Base-by-base conservation (phyloP, 2,888 invertebrate genomes). In the Sabellastarte sp. region DNA sequence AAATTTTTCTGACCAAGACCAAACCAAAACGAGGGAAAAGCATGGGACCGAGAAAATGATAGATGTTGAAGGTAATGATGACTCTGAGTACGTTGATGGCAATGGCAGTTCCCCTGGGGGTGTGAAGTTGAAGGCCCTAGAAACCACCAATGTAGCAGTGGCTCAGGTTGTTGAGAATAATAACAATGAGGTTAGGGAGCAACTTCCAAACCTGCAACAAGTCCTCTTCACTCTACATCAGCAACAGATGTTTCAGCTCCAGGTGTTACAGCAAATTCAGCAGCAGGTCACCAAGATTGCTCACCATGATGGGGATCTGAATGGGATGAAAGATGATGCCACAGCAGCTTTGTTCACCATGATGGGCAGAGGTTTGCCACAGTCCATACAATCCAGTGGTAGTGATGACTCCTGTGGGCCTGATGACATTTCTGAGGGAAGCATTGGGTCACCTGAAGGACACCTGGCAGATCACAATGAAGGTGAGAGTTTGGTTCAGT, bases 91-190 rank as follows among this genome's bases (percentile, higher is more conserved):
- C 41, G 41, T 15, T 41, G 20, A 41, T 15, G 41, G 20, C 10
- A 41, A 41, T 41, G 10, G 41, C 41, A 20, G 20, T 20, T 20
- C 41, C 10, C 20, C 10, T 41, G 41, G 20, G 20, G 41, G 41
- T 20, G 93, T 95, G 66, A 93, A 93, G 30, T 87, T 95, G 70
- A 95, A 95, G 85, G 93, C 95, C 55, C 88, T 96, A 73, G 93
- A 94, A 82, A 95, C 93, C 81, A 96, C 95, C 73, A 93, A 94
- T 86, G 94, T 95, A 73, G 95, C 95, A n/a, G 94, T 96, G 72
- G 95, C 95, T n/a, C 95, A 96, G 85, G 94, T 95, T 80, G 94
- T 95, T 28, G 92, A 93, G 55, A 92, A 92, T 61, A 93, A 93
- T 10, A 20, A 41, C 10, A 20, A 41, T 20, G 41, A 10, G 10